Conservation (phyloP, 2,797 vertebrate species). For the Pseudochirops cupreus region DNA sequence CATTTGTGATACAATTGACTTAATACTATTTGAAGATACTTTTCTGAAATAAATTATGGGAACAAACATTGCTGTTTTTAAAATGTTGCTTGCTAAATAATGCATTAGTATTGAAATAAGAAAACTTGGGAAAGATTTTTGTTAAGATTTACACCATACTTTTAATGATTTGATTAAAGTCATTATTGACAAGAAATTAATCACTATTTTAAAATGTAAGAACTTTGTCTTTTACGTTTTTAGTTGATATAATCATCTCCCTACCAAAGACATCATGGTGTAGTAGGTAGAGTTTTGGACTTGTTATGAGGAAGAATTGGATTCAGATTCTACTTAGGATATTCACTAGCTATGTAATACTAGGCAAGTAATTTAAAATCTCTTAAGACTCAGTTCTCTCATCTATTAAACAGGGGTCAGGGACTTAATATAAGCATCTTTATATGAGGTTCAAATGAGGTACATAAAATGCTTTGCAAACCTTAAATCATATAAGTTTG, state of each 20-base stretch:
- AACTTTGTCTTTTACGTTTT: not conserved
- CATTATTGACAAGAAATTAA: constrained; percentile 51
- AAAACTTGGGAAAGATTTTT: constrained; percentile 61
- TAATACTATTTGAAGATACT: constrained; percentile 47
- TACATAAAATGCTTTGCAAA: not conserved
- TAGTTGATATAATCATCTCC: not conserved
- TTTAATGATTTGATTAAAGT: constrained; percentile 21
- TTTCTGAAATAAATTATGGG: constrained; percentile 49
- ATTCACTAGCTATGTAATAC: not conserved
- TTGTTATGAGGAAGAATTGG: not conserved
- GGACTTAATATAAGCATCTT: not conserved
- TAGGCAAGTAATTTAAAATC: not conserved
- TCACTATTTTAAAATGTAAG: not conserved
- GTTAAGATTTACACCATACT: constrained; percentile 39
- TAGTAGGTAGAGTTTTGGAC: not conserved
- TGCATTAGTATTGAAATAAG: constrained; percentile 53
- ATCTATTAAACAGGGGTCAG: not conserved
- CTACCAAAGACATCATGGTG: not conserved
- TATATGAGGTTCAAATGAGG: not conserved
- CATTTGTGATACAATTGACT: constrained; percentile 49
- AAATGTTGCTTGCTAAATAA: constrained; percentile 21
- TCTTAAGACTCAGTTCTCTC: not conserved
- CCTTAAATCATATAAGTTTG: not conserved
- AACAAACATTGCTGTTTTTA: constrained; percentile 37
- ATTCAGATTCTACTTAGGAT: not conserved